A percentile compares a stretch with the other conserved stretches of the same genome.
Evolutionary conservation across 1,140 invertebrate species (phyloP).

Genomic region (Diabrotica virgifera): DNA sequence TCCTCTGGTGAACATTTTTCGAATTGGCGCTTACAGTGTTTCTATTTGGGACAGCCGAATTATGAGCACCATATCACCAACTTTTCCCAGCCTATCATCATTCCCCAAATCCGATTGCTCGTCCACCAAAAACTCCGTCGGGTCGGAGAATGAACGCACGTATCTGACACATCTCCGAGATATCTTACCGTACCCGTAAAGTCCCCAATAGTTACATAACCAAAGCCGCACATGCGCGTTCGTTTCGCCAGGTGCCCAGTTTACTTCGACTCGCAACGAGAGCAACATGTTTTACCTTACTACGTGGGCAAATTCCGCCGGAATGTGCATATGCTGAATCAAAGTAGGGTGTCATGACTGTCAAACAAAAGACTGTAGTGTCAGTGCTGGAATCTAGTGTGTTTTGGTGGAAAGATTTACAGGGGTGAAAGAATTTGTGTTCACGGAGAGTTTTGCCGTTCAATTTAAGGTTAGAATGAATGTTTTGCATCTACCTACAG

Average conservation of each 20-base stretch:
- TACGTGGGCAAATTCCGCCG: conserved; percentile 37
- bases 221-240: conserved; percentile 31
- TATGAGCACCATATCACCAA: no score
- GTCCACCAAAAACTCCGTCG: neutral
- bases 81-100: no score
- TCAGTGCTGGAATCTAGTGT: conserved; percentile 13
- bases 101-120: neutral
- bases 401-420: neutral
- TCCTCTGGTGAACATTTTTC: no score
- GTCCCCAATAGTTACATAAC: conserved; percentile 26
- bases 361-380: conserved; percentile 13
- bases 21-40: no score
- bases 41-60: no score
- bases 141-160: neutral
- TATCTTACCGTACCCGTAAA: conserved; percentile 23
- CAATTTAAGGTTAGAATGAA: neutral
- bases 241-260: conserved; percentile 31
- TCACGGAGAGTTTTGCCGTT: neutral
- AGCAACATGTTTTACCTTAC: conserved; percentile 30
- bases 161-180: conserved; percentile 23
- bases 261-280: conserved; percentile 29
- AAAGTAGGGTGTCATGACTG: conserved; percentile 24
- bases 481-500: neutral
- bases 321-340: conserved; percentile 34
- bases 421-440: neutral